Conservation (phyloP, 53 echinoderm and acorn worm species). For the Antedon mediterranea region DNA sequence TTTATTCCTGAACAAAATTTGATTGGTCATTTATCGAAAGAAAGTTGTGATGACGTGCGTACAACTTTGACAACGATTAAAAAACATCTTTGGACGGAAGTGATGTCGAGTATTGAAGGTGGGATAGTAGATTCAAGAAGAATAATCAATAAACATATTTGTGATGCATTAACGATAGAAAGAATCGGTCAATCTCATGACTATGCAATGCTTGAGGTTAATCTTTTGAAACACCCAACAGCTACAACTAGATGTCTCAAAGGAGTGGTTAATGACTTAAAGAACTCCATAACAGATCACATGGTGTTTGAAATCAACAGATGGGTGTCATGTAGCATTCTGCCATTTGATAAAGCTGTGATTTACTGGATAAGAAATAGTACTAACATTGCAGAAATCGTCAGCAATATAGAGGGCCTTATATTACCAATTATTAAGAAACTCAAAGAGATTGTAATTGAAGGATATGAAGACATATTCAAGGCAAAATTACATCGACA, state of each 20-base stretch:
- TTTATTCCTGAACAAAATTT: neutral
- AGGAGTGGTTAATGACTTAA: too few relatives aligned
- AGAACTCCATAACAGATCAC: too few relatives aligned
- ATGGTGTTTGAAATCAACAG: too few relatives aligned
- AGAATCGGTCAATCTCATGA: neutral
- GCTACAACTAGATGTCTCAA: neutral
- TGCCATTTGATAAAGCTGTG: neutral
- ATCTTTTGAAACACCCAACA: neutral
- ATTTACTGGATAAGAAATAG: neutral
- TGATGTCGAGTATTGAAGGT: neutral
- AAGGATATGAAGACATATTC: neutral
- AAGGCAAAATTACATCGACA: neutral
- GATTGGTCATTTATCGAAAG: neutral
- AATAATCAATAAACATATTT: too few relatives aligned
- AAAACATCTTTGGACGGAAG: neutral
- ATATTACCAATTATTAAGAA: neutral
- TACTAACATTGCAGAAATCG: neutral
- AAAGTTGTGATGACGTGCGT: neutral
- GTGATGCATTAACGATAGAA: too few relatives aligned
- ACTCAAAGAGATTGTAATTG: neutral
- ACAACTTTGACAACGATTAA: neutral
- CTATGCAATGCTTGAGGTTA: neutral
- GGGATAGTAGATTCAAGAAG: too few relatives aligned
- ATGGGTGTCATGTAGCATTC: neutral
- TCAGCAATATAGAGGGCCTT: neutral